Conservation (phyloP, 1,140 invertebrate genomes). For the Sesamia nonagrioides region DNA sequence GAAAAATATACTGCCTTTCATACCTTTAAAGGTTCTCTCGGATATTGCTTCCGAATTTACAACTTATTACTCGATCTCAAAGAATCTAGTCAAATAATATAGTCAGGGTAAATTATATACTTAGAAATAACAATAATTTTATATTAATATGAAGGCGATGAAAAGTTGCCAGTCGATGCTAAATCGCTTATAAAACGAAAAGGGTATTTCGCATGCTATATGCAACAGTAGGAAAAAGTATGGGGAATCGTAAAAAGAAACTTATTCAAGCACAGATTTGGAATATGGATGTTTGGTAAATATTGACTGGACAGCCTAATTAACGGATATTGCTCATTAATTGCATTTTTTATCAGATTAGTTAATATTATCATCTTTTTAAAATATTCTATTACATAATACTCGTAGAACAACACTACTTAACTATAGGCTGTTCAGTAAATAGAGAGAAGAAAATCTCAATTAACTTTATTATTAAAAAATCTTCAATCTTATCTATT, state of each 20-base stretch:
- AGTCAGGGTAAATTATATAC: slow-evolving; percentile 59
- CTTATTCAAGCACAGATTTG: background rate
- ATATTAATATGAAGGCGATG: slow-evolving; percentile 18
- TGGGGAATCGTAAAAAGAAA: slow-evolving; percentile 13
- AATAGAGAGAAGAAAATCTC: background rate
- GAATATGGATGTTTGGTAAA: background rate
- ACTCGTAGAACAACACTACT: background rate
- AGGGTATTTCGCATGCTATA: slow-evolving; percentile 24
- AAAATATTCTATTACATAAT: slow-evolving; percentile 6
- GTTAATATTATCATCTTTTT: background rate
- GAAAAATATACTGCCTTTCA: slow-evolving; percentile 36
- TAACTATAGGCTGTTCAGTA: slow-evolving; percentile 20
- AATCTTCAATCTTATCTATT: slow-evolving; percentile 23
- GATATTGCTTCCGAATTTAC: slow-evolving; percentile 58
- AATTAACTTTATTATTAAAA: slow-evolving; percentile 6
- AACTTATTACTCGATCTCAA: slow-evolving; percentile 50
- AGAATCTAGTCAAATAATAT: slow-evolving; percentile 58
- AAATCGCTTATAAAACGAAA: slow-evolving; percentile 13
- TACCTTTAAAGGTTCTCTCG: slow-evolving; percentile 54
- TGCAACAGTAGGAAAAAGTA: slow-evolving; percentile 7
- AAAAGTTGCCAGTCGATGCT: slow-evolving; percentile 19
- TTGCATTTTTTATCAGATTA: background rate
- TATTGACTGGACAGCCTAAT: background rate
- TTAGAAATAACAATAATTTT: slow-evolving; percentile 34
- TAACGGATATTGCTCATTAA: background rate